Base-by-base conservation (phyloP, 2,113 vertebrate species). In the Salminus brasiliensis region DNA sequence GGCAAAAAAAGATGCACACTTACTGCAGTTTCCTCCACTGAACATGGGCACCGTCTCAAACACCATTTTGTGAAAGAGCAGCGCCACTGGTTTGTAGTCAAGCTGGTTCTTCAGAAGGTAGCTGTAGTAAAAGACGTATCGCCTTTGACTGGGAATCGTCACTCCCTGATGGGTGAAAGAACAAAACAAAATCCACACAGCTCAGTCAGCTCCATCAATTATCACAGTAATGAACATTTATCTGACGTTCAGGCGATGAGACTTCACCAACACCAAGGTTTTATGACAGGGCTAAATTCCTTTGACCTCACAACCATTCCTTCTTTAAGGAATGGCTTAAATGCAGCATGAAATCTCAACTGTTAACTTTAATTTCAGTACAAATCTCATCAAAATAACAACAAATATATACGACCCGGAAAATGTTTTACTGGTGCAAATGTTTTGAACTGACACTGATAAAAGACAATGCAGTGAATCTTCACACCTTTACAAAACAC, bases 41-140 rank as follows among this genome's bases (percentile, higher is more conserved):
- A 97, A 99, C 97, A 98, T 99, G 85, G 97, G 97, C 93, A 99
- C 94, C 71, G 97, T 98, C 90, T 98, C 96, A 92, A 99, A 98
- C 91, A 96, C 94, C 95, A 99, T 98, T 92, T 97, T 98, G 93
- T 99, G 97, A 93, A 99, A 97, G 76, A 99, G 94, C 93, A 99
- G 92, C 72, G 97, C 96, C 88, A 97, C 96, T 55, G 97, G 97
- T 92, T 95, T 96, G 92, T 99, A 99, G 83, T 96, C 95, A 91
- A 98, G 92, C 88, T 95, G 94, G 88, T 98, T 96, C 91, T 95
- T 96, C 91, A 99, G 91, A 92, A 99, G 95, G 94, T 95, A 96
- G 93, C 96, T 98, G 93, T 99, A 99, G 92, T 99, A 99, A 90
- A 95, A 93, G 34, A 99, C 97, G 53, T 99, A 99, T 75, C 97